Evolutionary conservation across 2,797 vertebrate species (phyloP).

Genomic region (Acrossocheilus wenchowensis): DNA sequence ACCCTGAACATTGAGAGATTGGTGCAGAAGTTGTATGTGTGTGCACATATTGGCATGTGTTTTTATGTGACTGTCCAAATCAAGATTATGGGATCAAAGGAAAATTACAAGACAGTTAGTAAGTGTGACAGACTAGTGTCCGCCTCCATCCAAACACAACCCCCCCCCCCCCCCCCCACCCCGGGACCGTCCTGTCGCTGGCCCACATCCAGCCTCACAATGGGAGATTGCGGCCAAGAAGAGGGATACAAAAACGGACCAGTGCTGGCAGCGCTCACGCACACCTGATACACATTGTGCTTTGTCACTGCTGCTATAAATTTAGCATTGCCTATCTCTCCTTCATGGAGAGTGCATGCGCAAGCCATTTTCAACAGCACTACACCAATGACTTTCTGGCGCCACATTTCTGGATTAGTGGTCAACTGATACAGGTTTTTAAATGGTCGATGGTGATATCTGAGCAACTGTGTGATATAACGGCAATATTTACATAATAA

Average conservation of each 20-base stretch:
- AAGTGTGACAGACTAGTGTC: not conserved
- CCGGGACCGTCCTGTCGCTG: not conserved
- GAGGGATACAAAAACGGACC: not conserved
- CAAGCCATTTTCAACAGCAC: not conserved
- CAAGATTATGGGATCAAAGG: slow-evolving; percentile 30
- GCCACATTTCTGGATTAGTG: not conserved
- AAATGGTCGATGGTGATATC: not conserved
- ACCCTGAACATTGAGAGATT: not conserved
- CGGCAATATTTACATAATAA: not conserved
- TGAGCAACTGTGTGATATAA: not conserved
- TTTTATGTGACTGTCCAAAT: slow-evolving; percentile 16
- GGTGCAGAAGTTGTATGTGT: not conserved
- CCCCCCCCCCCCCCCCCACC: too few species aligned
- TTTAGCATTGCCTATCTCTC: slow-evolving; percentile 23
- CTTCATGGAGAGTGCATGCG: not conserved
- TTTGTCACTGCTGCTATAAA: slow-evolving; percentile 30
- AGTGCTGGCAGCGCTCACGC: slow-evolving; percentile 5
- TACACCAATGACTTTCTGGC: not conserved
- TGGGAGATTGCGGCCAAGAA: slow-evolving; percentile 14
- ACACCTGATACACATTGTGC: slow-evolving; percentile 32
- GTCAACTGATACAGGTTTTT: not conserved
- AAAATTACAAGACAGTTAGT: slow-evolving; percentile 36
- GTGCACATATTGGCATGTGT: not conserved
- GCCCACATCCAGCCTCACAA: slow-evolving; percentile 21
- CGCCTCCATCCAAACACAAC: slow-evolving; percentile 9